These are phyloP conservation scores for Calephelis virginiensis DNA, from an alignment of 1,140 invertebrate genomes.

Conservation along the genomic window DNA sequence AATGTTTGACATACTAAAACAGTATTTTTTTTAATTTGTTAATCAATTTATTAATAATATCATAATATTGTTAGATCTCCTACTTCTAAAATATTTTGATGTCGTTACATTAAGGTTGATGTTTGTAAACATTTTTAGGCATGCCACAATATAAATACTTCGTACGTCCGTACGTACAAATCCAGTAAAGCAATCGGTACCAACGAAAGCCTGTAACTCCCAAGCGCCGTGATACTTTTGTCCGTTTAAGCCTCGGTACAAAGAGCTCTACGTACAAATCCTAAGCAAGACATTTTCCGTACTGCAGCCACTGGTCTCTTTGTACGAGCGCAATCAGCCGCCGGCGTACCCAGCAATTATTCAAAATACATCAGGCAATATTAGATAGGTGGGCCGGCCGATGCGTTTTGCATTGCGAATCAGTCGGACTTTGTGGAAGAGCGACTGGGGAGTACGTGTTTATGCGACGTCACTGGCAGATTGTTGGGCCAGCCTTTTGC, in stretches of 20 bases:
- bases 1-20: no score
- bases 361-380: constrained; percentile 76
- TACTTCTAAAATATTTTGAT: not conserved
- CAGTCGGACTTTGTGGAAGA: constrained; percentile 61
- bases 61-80: no score
- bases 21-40: no score
- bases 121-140: not conserved
- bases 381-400: constrained; percentile 68
- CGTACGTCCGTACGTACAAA: not conserved
- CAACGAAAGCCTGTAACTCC: constrained; percentile 16
- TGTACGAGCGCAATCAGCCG: constrained; percentile 65
- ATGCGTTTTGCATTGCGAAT: constrained; percentile 75
- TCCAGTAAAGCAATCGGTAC: constrained; percentile 20
- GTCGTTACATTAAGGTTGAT: not conserved
- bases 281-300: constrained; percentile 65
- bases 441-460: constrained; percentile 59
- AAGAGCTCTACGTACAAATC: constrained; percentile 44
- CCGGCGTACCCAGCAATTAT: constrained; percentile 65
- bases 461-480: constrained; percentile 60
- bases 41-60: no score
- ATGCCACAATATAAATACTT: not conserved
- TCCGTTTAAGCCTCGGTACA: constrained; percentile 31
- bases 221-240: constrained; percentile 32
- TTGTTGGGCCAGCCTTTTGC: constrained; percentile 60
- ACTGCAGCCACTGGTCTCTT: constrained; percentile 49